Base-by-base conservation (phyloP, 2,888 invertebrate genomes). In the Selenia dentaria region DNA sequence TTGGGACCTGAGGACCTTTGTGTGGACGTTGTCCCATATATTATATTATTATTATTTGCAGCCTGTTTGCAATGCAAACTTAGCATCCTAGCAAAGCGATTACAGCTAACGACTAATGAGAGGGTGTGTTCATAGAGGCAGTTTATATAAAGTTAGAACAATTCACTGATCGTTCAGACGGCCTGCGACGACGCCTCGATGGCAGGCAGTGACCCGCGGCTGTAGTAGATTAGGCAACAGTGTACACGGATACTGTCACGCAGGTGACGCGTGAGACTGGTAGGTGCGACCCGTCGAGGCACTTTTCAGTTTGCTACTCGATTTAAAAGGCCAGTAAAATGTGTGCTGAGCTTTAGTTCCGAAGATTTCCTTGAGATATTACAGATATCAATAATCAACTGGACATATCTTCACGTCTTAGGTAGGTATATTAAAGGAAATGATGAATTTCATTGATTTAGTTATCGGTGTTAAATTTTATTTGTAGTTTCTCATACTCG, bases 81-180 rank as follows among this genome's bases (percentile, higher is more conserved):
- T n/a, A n/a, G n/a, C n/a, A 22, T 20, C 38, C 18, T 11, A 10
- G 32, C 26, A 20, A 26, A 9, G 25, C n/a, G n/a, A 9, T n/a
- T 11, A 24, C 43, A 38, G 38, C 36, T 39, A 43, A 35, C 35
- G 35, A 29, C 8, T 27, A 31, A 33, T 12, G 24, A 4, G 18
- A 18, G 24, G 6, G n/a, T n/a, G 24, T 20, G 12, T 12, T 16
- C n/a, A 13, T n/a, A n/a, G n/a, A 42, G 51, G 43, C 57, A 61
- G 64, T 63, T 69, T n/a, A n/a, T n/a, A n/a, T n/a, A n/a, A n/a
- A n/a, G n/a, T n/a, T n/a, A n/a, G n/a, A n/a, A n/a, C n/a, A n/a
- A n/a, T n/a, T n/a, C n/a, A n/a, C n/a, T 16, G 72, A 70, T 71
- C 64, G 67, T 57, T 50, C 54, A 58, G 58, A 53, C 47, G 52